These are phyloP conservation scores for Lathronympha strigana DNA, from an alignment of 2,888 invertebrate species.

Conservation along the genomic window DNA sequence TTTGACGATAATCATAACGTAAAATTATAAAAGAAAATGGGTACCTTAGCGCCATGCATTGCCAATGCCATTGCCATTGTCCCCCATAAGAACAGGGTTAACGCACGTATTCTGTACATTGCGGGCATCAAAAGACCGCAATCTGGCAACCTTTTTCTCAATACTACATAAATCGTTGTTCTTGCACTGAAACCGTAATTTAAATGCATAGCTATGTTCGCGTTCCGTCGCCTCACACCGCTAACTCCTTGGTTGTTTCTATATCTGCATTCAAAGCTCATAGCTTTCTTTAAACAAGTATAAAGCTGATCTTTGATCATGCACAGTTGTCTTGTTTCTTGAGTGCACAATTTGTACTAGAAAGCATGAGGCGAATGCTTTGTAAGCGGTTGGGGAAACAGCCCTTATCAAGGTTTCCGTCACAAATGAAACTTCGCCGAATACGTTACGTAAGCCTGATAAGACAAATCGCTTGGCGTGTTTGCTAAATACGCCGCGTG, in stretches of 20 bases:
- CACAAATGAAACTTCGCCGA: constrained; percentile 30
- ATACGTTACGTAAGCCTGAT: constrained; percentile 27
- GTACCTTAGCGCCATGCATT: too few relatives aligned
- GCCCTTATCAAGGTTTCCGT: constrained; percentile 27
- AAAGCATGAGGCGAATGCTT: background rate
- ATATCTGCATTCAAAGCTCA: background rate
- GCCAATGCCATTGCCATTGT: background rate
- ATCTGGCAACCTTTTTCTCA: constrained; percentile 22
- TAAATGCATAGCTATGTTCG: constrained; percentile 32
- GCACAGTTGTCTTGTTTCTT: background rate
- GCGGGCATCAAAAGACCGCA: constrained; percentile 1
- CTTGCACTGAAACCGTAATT: constrained; percentile 26
- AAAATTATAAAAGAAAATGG: too few relatives aligned
- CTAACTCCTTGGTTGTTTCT: constrained; percentile 18
- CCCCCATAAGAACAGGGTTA: background rate
- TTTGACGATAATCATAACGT: too few relatives aligned
- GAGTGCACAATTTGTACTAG: background rate
- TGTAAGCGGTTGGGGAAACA: constrained; percentile 5
- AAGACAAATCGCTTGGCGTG: constrained; percentile 24
- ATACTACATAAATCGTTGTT: constrained; percentile 14
- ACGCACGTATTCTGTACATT: constrained; percentile 8
- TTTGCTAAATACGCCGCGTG: constrained; percentile 11
- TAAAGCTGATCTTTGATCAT: background rate
- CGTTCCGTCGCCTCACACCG: constrained; percentile 16
- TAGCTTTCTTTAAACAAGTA: background rate